Conservation (phyloP, 2,797 vertebrate species). For the Lutra lutra region DNA sequence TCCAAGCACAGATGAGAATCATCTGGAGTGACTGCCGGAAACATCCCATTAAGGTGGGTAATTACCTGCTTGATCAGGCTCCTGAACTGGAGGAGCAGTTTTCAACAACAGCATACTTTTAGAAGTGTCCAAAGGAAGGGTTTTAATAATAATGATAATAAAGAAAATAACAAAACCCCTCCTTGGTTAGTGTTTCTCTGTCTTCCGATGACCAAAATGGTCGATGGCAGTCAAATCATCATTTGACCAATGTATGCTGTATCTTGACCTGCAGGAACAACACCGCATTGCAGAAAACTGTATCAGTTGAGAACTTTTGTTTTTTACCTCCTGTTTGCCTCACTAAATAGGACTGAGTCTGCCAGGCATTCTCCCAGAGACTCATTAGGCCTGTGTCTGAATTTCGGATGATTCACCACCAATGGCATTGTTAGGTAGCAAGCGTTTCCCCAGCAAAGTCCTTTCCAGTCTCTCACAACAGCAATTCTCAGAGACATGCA, state of each 20-base stretch:
- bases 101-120: not conserved
- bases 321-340: not conserved
- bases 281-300: not conserved
- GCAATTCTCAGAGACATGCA: not conserved
- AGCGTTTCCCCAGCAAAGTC: not conserved
- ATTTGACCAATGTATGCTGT: not conserved
- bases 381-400: not conserved
- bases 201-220: not conserved
- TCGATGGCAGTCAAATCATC: not conserved
- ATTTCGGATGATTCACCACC: not conserved
- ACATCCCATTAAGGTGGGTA: not conserved
- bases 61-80: not conserved
- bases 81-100: not conserved
- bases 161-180: not conserved
- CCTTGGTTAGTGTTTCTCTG: not conserved
- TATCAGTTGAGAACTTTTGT: not conserved
- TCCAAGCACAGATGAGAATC: not conserved
- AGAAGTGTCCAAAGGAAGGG: not conserved
- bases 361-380: slow-evolving; percentile 3
- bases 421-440: not conserved
- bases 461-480: not conserved
- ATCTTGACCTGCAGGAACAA: not conserved
- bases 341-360: not conserved
- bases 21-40: not conserved
- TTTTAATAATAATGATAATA: not conserved